Conservation (phyloP, 2,797 vertebrate species). For the Helicolenus hilgendorfi region DNA sequence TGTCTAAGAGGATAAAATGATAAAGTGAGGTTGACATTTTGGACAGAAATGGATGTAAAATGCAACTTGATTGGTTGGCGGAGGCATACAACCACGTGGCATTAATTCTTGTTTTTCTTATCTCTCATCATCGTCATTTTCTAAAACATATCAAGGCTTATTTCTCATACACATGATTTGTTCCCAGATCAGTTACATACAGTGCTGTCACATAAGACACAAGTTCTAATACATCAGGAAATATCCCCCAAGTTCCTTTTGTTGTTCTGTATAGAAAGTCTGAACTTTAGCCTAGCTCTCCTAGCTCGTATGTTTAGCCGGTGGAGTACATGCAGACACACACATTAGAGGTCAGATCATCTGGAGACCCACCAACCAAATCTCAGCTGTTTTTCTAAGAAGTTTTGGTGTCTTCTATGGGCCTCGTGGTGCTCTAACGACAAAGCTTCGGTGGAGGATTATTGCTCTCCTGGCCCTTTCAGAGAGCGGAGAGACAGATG, state of each 20-base stretch:
- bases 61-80: too few species aligned
- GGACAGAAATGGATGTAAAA: too few species aligned
- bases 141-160: too few species aligned
- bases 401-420: not conserved
- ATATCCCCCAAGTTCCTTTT: not conserved
- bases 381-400: not conserved
- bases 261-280: not conserved
- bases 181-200: not conserved
- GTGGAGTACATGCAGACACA: not conserved
- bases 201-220: not conserved
- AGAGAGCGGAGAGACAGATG: slow-evolving; percentile 36
- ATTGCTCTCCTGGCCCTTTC: slow-evolving; percentile 6
- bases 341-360: slow-evolving; percentile 5
- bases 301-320: not conserved
- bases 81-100: too few species aligned
- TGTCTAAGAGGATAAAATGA: too few species aligned
- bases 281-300: not conserved
- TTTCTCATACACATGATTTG: not conserved
- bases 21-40: too few species aligned
- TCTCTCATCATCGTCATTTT: too few species aligned
- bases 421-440: not conserved
- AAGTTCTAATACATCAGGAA: not conserved
- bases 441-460: slow-evolving; percentile 1
- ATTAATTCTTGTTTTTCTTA: too few species aligned
- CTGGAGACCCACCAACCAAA: not conserved